A percentile compares a stretch with the other conserved stretches of the same genome.
These are phyloP conservation scores for Pygoscelis adeliae DNA, from an alignment of 2,113 vertebrate genomes.

Conservation along the genomic window DNA sequence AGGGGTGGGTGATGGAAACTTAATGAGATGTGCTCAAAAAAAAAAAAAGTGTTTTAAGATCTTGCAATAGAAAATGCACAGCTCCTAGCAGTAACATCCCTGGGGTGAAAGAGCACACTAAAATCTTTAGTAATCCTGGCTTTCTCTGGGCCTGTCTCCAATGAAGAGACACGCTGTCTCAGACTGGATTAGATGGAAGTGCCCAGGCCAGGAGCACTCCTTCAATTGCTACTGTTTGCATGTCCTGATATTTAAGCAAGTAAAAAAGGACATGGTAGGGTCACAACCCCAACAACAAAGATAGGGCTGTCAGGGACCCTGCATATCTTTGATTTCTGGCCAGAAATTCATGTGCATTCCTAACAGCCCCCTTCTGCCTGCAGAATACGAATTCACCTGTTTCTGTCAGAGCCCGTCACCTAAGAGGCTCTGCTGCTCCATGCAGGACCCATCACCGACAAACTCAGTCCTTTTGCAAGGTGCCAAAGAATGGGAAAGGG, in stretches of 20 bases:
- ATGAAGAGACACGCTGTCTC: neutral
- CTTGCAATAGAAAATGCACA: neutral
- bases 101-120: neutral
- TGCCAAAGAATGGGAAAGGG: neutral
- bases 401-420: rapidly evolving
- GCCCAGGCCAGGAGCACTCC: neutral
- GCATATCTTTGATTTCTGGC: neutral
- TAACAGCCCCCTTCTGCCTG: neutral
- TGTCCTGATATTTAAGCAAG: neutral
- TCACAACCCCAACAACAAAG: neutral
- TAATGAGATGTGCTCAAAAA: neutral
- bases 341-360: neutral
- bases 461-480: neutral
- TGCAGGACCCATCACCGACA: neutral
- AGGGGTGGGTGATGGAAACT: neutral
- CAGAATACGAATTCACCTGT: neutral
- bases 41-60: neutral
- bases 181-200: neutral
- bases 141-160: neutral
- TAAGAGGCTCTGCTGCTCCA: neutral
- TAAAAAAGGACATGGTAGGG: neutral
- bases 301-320: neutral
- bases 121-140: conserved; percentile 4
- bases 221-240: neutral
- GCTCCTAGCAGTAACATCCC: neutral